Evolutionary conservation across 1,140 invertebrate species (phyloP).

Genomic region (Wiebesia pumilae): DNA sequence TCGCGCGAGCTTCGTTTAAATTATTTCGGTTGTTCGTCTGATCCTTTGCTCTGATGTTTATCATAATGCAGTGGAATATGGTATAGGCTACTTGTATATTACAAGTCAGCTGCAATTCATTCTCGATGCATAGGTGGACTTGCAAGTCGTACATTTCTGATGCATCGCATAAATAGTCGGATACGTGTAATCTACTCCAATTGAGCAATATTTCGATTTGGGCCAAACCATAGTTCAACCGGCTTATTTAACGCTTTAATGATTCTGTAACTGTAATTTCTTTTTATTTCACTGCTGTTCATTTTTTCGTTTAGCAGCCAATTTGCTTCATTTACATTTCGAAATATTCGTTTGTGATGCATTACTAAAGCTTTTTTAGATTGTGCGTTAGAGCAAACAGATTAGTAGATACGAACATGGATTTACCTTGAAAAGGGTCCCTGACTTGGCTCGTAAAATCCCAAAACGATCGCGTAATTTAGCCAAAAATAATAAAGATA

Average conservation of each 20-base stretch:
- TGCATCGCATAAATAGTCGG: neutral
- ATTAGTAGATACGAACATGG: neutral
- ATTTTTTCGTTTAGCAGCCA: neutral
- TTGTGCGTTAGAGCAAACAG: no score
- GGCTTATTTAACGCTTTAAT: no score
- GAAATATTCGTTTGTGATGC: neutral
- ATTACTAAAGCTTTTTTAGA: neutral
- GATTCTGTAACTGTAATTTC: no score
- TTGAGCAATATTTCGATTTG: neutral
- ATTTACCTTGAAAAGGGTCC: constrained; percentile 2
- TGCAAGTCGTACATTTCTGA: neutral
- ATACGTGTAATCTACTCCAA: neutral
- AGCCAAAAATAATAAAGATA: constrained; percentile 19
- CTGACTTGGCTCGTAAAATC: neutral
- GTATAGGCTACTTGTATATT: neutral
- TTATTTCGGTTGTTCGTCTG: neutral
- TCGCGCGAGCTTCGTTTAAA: neutral
- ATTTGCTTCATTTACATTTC: neutral
- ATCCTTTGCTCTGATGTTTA: neutral
- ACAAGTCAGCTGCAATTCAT: neutral
- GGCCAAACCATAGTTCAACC: neutral
- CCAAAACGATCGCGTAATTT: neutral
- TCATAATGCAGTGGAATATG: neutral
- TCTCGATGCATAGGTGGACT: neutral
- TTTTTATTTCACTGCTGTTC: neutral